Conservation (phyloP, 1,140 invertebrate genomes). For the Microplitis demolitor region DNA sequence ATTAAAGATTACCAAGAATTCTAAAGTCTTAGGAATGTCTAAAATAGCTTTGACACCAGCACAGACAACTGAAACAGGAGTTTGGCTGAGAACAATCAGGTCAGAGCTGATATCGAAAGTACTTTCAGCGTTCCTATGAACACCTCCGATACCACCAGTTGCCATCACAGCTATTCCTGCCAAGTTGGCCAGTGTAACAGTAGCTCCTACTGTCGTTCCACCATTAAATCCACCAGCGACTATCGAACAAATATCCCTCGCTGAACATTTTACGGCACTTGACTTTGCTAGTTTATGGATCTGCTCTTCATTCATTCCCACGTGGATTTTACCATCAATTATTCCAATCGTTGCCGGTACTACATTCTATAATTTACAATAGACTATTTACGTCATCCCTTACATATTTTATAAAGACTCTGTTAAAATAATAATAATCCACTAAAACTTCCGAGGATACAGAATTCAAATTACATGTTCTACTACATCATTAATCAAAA, state of each 20-base stretch:
- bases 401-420: too few species aligned
- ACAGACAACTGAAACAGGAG: slow-evolving; percentile 87
- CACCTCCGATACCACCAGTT: slow-evolving; percentile 90
- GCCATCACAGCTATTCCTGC: slow-evolving; percentile 92
- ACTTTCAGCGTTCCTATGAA: slow-evolving; percentile 84
- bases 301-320: slow-evolving; percentile 75
- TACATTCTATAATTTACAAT: slow-evolving; percentile 69
- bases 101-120: slow-evolving; percentile 96
- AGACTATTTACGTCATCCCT: background rate
- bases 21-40: slow-evolving; percentile 92
- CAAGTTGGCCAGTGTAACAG: slow-evolving; percentile 81
- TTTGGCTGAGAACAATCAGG: slow-evolving; percentile 86
- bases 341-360: slow-evolving; percentile 94
- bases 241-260: slow-evolving; percentile 83
- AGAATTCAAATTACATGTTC: too few species aligned
- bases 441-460: too few species aligned
- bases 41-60: slow-evolving; percentile 97
- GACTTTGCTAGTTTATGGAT: slow-evolving; percentile 65
- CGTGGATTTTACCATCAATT: slow-evolving; percentile 79
- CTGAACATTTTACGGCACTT: slow-evolving; percentile 63
- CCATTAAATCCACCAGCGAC: slow-evolving; percentile 77
- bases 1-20: slow-evolving; percentile 77
- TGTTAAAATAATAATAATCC: too few species aligned
- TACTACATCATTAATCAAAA: too few species aligned
- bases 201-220: slow-evolving; percentile 96